These are phyloP conservation scores for Meiosimyza decipiens DNA, from an alignment of 2,888 invertebrate genomes.

Conservation along the genomic window DNA sequence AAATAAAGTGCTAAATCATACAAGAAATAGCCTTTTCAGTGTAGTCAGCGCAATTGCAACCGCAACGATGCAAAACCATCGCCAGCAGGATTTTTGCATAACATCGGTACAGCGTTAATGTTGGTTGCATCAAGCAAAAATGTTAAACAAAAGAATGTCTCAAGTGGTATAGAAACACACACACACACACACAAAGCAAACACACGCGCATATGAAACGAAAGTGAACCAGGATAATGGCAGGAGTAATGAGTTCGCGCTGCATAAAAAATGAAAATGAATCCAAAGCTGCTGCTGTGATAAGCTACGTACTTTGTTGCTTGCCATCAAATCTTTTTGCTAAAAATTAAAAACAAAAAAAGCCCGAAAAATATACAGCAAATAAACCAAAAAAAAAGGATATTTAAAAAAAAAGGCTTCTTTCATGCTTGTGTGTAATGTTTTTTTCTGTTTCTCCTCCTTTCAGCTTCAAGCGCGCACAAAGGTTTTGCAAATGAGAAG, in stretches of 20 bases:
- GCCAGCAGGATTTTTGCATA: too few species aligned
- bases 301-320: not conserved
- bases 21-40: too few species aligned
- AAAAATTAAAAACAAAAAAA: slow-evolving; percentile 22
- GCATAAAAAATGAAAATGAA: slow-evolving; percentile 6
- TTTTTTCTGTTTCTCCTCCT: not conserved
- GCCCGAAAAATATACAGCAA: slow-evolving; percentile 5
- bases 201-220: slow-evolving; percentile 23
- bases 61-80: too few species aligned
- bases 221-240: slow-evolving; percentile 27
- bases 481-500: slow-evolving; percentile 32
- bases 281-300: not conserved
- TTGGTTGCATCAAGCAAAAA: too few species aligned
- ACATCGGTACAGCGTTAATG: too few species aligned
- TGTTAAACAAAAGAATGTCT: slow-evolving; percentile 55
- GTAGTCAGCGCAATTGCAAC: too few species aligned
- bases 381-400: too few species aligned
- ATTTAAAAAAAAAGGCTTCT: not conserved
- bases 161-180: slow-evolving; percentile 51
- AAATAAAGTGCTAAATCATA: too few species aligned
- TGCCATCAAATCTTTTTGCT: slow-evolving; percentile 13
- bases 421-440: not conserved
- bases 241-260: slow-evolving; percentile 23
- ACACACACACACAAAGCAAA: slow-evolving; percentile 1
- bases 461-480: slow-evolving; percentile 22